Base-by-base conservation (phyloP, 2,888 invertebrate genomes). In the Limnephilus auricula region DNA sequence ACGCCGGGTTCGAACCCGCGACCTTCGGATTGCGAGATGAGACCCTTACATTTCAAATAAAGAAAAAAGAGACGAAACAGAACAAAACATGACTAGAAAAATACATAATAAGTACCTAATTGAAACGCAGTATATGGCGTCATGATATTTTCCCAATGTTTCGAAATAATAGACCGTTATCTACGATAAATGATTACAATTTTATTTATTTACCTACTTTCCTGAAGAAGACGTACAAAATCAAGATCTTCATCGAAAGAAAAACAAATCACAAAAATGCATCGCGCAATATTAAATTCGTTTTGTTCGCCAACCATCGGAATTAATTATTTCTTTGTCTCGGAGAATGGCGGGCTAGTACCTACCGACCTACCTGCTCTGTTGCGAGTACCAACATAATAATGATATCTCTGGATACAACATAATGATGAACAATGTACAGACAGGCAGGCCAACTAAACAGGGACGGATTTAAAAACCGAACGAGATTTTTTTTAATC, bases 231-330 rank as follows among this genome's bases (percentile, higher is more conserved):
- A 80, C 80, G 79, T n/a, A 30, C 13, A 79, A 30, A 79, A 80
- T 80, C 31, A 80, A 32, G 4, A 32, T 32, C 3, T 30, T 13
- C 79, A 5, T 80, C 6, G 15, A 82, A 37, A 82, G 25, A 82
- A 37, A 31, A 18, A 37, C 31, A 31, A 85, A 89, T 80, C 37
- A 45, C 50, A 80, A 89, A 40, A 89, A 82, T 40, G 45, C 89
- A 82, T 82, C 89, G 50, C 82, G 34, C n/a, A 82, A 65, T 65
- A 65, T 82, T 89, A 32, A 89, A 34, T 25, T 15, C 82, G 82
- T 34, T 37, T 34, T 34, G 34, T 82, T 82, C 31, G 18, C 34
- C 32, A 82, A 82, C 32, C 82, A n/a, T 82, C 82, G 34, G 82
- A 82, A 82, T 32, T 82, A 65, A 65, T 65, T 37, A 82, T 82